phyloP scores from a whole-genome alignment of 2,113 vertebrate genomes.

The Mus spicilegus region DNA sequence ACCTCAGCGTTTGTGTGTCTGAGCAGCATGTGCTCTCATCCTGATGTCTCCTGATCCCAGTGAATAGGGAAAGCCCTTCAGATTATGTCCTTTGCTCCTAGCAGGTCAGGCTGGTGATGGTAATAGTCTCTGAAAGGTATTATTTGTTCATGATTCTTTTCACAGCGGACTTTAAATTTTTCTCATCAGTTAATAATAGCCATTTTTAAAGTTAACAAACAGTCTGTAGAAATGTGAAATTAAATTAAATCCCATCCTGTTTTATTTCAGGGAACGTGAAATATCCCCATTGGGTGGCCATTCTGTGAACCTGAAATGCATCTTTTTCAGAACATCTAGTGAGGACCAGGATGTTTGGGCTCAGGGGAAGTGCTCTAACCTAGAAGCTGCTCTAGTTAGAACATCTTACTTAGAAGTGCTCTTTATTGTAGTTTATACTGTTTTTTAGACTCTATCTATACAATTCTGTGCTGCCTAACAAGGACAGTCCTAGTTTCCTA shows the following conservation, averaged over 20 bases:
- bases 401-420: neutral
- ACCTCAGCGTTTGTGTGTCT: neutral
- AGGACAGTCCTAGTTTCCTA: slow-evolving; percentile 46
- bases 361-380: neutral
- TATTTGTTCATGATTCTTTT: neutral
- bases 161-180: slow-evolving; percentile 1
- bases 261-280: slow-evolving; percentile 27
- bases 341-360: neutral
- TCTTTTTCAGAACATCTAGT: neutral
- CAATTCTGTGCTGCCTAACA: neutral
- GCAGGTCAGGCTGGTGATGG: neutral
- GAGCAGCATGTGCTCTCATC: no score
- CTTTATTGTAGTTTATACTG: neutral
- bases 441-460: neutral
- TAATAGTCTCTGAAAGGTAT: neutral
- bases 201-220: neutral
- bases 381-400: neutral
- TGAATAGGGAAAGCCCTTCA: neutral
- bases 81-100: neutral
- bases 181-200: neutral
- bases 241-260: neutral
- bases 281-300: neutral
- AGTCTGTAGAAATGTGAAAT: neutral
- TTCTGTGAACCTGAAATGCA: neutral
- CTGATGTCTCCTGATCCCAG: neutral